Evolutionary conservation across 2,797 vertebrate species (phyloP), one percentile per base, ranked within the genome.

Genomic region (Falco peregrinus): DNA sequence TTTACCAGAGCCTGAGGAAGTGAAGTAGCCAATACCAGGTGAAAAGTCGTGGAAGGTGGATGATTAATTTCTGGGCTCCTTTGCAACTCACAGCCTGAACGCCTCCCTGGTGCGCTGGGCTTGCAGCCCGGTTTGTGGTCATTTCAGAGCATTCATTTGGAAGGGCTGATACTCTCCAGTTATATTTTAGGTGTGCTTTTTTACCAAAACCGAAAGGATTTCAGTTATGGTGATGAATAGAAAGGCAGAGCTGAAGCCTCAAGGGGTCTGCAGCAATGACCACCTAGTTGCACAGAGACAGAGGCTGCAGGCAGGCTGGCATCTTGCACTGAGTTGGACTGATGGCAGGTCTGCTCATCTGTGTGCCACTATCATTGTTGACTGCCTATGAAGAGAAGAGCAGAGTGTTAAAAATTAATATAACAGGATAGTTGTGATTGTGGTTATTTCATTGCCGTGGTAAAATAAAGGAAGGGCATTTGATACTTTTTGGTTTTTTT

Each of bases 261-360:
- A 2, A 28, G 39, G 20, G 20, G 16, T 7, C 5, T 59, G 45
- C 50, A 41, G 50, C 45, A n/a, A 14, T 12, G 51, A 11, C 21
- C 0, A 1, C 11, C 24, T 67, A 8, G n/a, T 12, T 51, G 54
- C 60, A 28, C n/a, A 51, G 24, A 47, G 60, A 15, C 21, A 64
- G 31, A 47, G 41, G 51, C 84, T 84, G 21, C 64, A 39, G 37
- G 29, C 31, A 57, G 14, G 11, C 28, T 81, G 39, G 8, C 21
- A 7, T 70, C 31, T 35, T 74, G 16, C 29, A 41, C 17, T 0
- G 0, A 13, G 39, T 6, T 48, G 41, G 29, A 35, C 45, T 0
- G 0, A 31, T 28, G 54, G 33, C 35, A 60, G 50, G 9, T 57
- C 64, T 69, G 4, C n/a, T 50, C 1, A 0, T 16, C 26, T n/a